A percentile compares a stretch with the other conserved stretches of the same genome.
phyloP scores from a whole-genome alignment of 2,888 invertebrate genomes.

The Gisinianus flammeolus region DNA sequence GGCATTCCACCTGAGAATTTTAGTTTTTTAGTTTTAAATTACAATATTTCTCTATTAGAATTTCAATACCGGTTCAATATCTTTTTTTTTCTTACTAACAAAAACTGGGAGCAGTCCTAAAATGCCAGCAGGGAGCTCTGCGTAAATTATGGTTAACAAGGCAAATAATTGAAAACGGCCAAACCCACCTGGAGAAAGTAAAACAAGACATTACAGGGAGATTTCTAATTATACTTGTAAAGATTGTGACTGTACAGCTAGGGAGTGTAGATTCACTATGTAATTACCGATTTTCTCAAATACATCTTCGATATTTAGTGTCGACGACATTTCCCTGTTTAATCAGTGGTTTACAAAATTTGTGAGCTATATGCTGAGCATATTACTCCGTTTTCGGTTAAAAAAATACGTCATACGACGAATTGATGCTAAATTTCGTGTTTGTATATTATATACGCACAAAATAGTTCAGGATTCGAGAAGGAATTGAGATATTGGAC shows the following conservation, averaged over 20 bases:
- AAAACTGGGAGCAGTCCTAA: conserved; percentile 43
- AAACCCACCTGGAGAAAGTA: conserved; percentile 44
- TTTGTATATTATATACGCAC: no score
- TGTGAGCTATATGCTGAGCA: no score
- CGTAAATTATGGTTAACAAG: conserved; percentile 31
- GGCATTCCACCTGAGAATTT: conserved; percentile 23
- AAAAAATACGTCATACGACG: no score
- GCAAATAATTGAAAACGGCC: conserved; percentile 45
- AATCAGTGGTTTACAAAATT: not conserved
- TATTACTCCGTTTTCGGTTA: no score
- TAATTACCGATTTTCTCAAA: conserved; percentile 25
- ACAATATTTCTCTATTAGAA: no score
- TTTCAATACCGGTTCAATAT: conserved; percentile 3
- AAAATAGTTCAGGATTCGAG: no score
- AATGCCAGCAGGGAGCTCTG: conserved; percentile 45
- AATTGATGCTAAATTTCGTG: no score
- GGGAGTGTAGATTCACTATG: not conserved
- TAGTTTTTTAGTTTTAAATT: no score
- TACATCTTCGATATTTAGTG: conserved; percentile 14
- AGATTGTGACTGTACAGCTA: not conserved
- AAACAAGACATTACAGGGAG: not conserved
- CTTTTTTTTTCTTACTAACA: conserved; percentile 30
- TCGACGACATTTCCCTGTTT: not conserved
- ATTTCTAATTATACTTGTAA: not conserved
- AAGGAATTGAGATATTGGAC: no score